phyloP scores from a whole-genome alignment of 2,888 invertebrate species.

The Agonopterix heracliana region DNA sequence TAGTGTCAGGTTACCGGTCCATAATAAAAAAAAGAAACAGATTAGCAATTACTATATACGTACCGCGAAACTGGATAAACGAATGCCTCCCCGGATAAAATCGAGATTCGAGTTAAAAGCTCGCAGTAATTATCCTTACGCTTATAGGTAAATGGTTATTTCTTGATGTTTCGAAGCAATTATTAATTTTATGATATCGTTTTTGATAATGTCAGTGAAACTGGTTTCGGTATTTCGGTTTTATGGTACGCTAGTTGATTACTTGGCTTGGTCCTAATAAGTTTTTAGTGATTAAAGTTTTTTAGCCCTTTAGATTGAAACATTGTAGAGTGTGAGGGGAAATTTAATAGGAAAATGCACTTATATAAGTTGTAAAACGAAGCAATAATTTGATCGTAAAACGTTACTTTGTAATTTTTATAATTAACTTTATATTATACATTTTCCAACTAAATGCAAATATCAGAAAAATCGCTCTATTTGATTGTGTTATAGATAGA shows the following conservation, averaged over 20 bases:
- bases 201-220: not conserved
- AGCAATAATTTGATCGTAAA: too few relatives aligned
- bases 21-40: slow-evolving; percentile 35
- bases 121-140: not conserved
- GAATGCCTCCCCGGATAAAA: slow-evolving; percentile 45
- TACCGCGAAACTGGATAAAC: slow-evolving; percentile 36
- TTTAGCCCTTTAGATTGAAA: too few relatives aligned
- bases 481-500: too few relatives aligned
- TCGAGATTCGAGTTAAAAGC: not conserved
- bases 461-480: too few relatives aligned
- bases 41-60: slow-evolving; percentile 53
- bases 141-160: slow-evolving; percentile 1
- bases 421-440: too few relatives aligned
- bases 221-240: not conserved
- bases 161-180: slow-evolving; percentile 1
- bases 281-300: too few relatives aligned
- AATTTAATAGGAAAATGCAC: too few relatives aligned
- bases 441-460: too few relatives aligned
- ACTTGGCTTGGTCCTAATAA: not conserved
- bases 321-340: too few relatives aligned
- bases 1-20: slow-evolving; percentile 54
- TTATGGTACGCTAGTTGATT: not conserved
- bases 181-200: slow-evolving; percentile 4
- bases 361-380: too few relatives aligned
- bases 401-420: too few relatives aligned